Conservation (phyloP, 2,797 vertebrate species). For the Miopithecus talapoin region DNA sequence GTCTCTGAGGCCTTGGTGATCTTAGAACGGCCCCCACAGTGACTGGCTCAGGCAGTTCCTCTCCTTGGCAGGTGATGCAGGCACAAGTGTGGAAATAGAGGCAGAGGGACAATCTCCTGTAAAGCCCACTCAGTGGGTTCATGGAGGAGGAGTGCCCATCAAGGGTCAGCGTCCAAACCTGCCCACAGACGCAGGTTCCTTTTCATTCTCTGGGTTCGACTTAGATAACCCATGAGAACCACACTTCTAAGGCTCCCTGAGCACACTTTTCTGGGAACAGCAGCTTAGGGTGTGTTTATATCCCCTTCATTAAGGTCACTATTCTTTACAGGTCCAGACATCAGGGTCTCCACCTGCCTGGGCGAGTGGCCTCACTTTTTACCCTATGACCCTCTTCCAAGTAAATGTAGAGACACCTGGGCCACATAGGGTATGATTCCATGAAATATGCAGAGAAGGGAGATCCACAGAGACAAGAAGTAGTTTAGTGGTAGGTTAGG, state of each 20-base stretch:
- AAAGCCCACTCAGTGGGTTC: not conserved
- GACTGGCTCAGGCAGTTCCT: not conserved
- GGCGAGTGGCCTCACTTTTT: not conserved
- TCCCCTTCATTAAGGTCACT: not conserved
- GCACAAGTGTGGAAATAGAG: not conserved
- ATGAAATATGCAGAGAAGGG: not conserved
- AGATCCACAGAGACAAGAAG: too few species aligned
- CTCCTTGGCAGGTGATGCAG: not conserved
- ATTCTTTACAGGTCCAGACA: rapidly evolving
- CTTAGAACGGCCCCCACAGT: too few species aligned
- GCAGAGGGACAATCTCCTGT: not conserved
- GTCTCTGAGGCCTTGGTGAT: not conserved
- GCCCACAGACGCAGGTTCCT: not conserved
- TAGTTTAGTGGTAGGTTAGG: not conserved
- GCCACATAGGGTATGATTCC: not conserved
- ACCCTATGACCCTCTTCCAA: not conserved
- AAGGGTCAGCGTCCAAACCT: too few species aligned
- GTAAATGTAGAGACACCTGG: too few species aligned
- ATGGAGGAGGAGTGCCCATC: too few species aligned
- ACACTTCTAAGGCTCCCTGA: not conserved
- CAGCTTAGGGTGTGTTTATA: not conserved
- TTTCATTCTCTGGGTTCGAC: not conserved
- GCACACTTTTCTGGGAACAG: rapidly evolving
- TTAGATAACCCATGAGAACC: too few species aligned
- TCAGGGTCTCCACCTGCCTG: not conserved